Conservation (phyloP, 2,113 vertebrate species). For the Psettodes erumei region DNA sequence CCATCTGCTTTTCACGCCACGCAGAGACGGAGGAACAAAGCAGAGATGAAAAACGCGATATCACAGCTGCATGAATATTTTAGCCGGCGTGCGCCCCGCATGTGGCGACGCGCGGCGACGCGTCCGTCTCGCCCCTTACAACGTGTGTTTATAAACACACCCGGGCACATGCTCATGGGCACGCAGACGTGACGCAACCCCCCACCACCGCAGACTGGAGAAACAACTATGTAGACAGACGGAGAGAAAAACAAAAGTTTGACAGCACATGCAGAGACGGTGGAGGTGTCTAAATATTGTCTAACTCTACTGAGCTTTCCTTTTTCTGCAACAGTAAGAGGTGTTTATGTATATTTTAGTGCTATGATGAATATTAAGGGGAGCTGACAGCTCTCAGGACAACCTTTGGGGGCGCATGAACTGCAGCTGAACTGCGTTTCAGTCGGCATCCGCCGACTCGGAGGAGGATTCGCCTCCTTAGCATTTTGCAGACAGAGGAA, state of each 20-base stretch:
- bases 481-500: constrained; percentile 12
- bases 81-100: constrained; percentile 53
- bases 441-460: background rate
- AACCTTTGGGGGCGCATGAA: constrained; percentile 12
- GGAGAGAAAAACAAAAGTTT: constrained; percentile 33
- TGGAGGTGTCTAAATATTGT: constrained; percentile 16
- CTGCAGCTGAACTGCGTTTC: constrained; percentile 25
- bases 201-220: background rate
- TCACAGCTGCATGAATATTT: constrained; percentile 76
- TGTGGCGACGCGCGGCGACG: constrained; percentile 39
- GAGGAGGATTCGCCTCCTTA: constrained; percentile 9
- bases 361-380: constrained; percentile 45
- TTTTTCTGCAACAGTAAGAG: constrained; percentile 13
- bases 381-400: constrained; percentile 29
- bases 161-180: background rate
- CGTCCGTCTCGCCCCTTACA: constrained; percentile 41
- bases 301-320: background rate
- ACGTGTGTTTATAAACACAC: constrained; percentile 42
- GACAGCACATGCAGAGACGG: constrained; percentile 37
- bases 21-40: constrained; percentile 51
- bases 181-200: background rate
- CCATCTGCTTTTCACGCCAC: constrained; percentile 74
- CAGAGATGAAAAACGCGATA: constrained; percentile 58
- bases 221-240: background rate
- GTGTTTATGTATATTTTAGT: constrained; percentile 42